Base-by-base conservation (phyloP, 2,888 invertebrate genomes). In the Conus canariensis region DNA sequence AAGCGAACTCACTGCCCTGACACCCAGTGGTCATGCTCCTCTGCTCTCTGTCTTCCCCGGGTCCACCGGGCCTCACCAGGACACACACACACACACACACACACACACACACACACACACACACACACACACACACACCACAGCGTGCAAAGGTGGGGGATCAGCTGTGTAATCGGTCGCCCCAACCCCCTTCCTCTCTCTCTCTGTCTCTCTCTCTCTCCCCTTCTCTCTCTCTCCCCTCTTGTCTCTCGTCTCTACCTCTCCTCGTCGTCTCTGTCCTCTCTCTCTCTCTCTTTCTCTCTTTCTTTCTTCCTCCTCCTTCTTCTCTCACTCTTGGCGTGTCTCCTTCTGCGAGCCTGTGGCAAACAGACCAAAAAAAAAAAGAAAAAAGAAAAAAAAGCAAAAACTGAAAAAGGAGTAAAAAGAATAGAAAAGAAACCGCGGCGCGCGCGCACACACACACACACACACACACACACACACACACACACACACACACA, bases 1-100 rank as follows among this genome's bases (percentile, higher is more conserved):
- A 1, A 64, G 6, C 3, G 0, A 64, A 64, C 64, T 64, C 16
- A 64, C 64, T 64, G 64, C 77, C 30, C 30, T 80, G 12, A 12
- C 10, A 30, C 12, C 22, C 22, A n/a, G 22, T 30, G 83, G 89
- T 83, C 89, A 89, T 89, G 70, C 77, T 89, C 85, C 85, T 83
- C 85, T 85, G 89, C 74, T 58, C 74, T 70, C 56, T 45, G 45
- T 45, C 45, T 45, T 14, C 14, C 14, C 25, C n/a, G 10, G 85
- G 85, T 56, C 85, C 12, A 59, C 59, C 56, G 25, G 25, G 25
- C 9, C 1, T 30, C 19, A 64, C 19, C 12, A 80, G 80, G 80
- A 80, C 80, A 80, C 80, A 74, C 45, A 45, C 45, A 4, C 45
- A 45, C 45, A 45, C 45, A 4, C 45, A 45, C 45, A 64, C 60